These are phyloP conservation scores for Melipona bicolor DNA, from an alignment of 2,888 invertebrate species.

Conservation along the genomic window DNA sequence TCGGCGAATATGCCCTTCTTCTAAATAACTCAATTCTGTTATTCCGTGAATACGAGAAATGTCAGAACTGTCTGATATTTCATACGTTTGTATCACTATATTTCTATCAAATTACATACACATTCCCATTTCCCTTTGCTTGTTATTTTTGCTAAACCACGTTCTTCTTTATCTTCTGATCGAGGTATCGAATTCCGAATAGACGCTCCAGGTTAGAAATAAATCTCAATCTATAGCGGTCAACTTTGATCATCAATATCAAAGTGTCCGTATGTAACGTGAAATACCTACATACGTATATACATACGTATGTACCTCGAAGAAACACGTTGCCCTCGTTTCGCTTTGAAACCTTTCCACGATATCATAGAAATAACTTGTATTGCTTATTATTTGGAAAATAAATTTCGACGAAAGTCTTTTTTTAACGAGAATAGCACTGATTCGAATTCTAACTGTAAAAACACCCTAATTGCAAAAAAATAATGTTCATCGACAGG, in stretches of 20 bases:
- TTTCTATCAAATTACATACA: slow-evolving; percentile 19
- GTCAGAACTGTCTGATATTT: background rate
- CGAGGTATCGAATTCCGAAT: slow-evolving; percentile 36
- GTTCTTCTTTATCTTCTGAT: background rate
- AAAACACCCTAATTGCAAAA: background rate
- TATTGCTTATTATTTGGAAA: background rate
- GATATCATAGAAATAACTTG: background rate
- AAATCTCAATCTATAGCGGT: too few relatives aligned
- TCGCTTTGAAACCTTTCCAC: background rate
- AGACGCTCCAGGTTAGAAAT: background rate
- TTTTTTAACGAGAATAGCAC: background rate
- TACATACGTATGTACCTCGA: too few relatives aligned
- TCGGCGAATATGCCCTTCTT: too few relatives aligned
- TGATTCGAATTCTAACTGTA: background rate
- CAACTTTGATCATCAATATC: too few relatives aligned
- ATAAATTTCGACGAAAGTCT: background rate
- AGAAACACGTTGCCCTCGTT: background rate
- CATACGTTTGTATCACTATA: background rate
- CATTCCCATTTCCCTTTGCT: slow-evolving; percentile 6
- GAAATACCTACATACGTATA: too few relatives aligned
- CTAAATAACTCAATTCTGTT: too few relatives aligned
- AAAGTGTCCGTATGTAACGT: too few relatives aligned
- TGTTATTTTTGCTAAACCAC: slow-evolving; percentile 37
- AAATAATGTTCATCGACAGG: background rate
- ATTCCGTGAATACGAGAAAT: too few relatives aligned